phyloP scores from a whole-genome alignment of 2,888 invertebrate species.

The Drosophila atripex region DNA sequence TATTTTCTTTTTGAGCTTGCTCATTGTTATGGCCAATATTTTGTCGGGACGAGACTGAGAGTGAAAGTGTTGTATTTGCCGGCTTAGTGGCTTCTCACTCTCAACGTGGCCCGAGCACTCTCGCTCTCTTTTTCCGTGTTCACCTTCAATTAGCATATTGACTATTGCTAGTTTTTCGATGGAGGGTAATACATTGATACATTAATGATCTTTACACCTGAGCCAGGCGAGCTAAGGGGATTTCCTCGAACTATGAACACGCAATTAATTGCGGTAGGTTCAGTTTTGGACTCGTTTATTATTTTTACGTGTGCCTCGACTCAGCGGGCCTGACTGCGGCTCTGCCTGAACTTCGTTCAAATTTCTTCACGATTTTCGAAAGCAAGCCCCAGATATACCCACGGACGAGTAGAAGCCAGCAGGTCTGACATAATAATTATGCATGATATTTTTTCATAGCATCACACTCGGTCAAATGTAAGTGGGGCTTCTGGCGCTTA shows the following conservation, averaged over 20 bases:
- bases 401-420: slow-evolving; percentile 24
- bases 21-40: slow-evolving; percentile 40
- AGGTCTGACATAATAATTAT: slow-evolving; percentile 77
- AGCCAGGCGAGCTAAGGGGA: not conserved
- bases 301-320: slow-evolving; percentile 31
- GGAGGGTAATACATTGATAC: not conserved
- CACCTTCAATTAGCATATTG: slow-evolving; percentile 37
- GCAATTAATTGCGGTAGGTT: slow-evolving; percentile 70
- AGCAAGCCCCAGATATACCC: slow-evolving; percentile 33
- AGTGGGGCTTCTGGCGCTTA: slow-evolving; percentile 42
- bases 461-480: slow-evolving; percentile 57
- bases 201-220: slow-evolving; percentile 37
- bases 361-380: slow-evolving; percentile 62
- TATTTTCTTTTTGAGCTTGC: slow-evolving; percentile 17
- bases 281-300: slow-evolving; percentile 40
- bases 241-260: slow-evolving; percentile 13
- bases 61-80: slow-evolving; percentile 70
- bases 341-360: slow-evolving; percentile 31
- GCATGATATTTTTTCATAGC: slow-evolving; percentile 53
- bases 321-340: slow-evolving; percentile 1
- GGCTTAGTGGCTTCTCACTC: slow-evolving; percentile 45
- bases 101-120: not conserved
- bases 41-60: slow-evolving; percentile 40
- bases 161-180: slow-evolving; percentile 39
- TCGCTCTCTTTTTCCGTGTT: slow-evolving; percentile 42